Base-by-base conservation (phyloP, 1,140 invertebrate species). In the Orius insidiosus region DNA sequence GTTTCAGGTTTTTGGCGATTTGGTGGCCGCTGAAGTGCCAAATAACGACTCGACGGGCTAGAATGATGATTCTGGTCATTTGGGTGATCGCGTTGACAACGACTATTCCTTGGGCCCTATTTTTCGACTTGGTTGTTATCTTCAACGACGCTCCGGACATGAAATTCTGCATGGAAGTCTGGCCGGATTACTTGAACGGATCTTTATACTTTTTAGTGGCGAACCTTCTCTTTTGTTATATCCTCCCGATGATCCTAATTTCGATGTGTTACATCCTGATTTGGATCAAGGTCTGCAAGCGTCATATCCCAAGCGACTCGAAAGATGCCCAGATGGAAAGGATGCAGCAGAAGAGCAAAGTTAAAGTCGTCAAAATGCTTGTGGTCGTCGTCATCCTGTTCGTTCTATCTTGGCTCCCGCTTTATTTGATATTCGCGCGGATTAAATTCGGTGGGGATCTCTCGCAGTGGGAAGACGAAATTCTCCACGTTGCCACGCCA, bases 331-430 rank as follows among this genome's bases (percentile, higher is more conserved):
- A 87, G 58, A 86, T 89, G 75, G 84, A 92, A 59, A 70, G 80
- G 33, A 82, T 87, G 72, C 84, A 87, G 61, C 85, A 90, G 56
- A 85, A 88, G 62, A 88, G 85, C 8, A 92, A 90, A 65, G 80
- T 84, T 13, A 90, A 92, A 60, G 92, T 95, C 13, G 81, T 96
- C 3, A 94, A 95, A 64, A 97, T 98, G 93, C 66, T 98, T 46
- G 77, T 94, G 0, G 83, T 85, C 0, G 92, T 98, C 1, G 89
- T 96, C 2, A 80, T 94, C 10, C 67, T 95, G 0, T 98, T 98
- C 63, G 85, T 92, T 0, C 63, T 93, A 0, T 94, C 87, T 11
- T 97, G 93, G 93, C 67, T 93, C 50, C 93, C 93, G 0, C 69
- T 97, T 7, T 96, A 97, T 65, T 72, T 79, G 3, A 85, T 92